Conservation (phyloP, 2,113 vertebrate species). For the Pituophis catenifer region DNA sequence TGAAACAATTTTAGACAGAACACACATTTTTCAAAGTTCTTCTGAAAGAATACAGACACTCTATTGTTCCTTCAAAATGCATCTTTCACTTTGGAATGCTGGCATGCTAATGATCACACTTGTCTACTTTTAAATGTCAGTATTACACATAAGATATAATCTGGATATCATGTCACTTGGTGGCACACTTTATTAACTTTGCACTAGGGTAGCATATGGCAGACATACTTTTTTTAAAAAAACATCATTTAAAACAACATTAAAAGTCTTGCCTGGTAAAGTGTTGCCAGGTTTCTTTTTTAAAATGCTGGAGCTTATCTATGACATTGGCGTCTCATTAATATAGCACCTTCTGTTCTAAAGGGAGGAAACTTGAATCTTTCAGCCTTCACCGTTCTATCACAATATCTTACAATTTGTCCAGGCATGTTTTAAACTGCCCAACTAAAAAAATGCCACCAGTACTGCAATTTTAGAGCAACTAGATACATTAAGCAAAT, state of each 20-base stretch:
- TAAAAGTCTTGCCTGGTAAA: background rate
- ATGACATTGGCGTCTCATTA: slow-evolving; percentile 5
- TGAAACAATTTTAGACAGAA: background rate
- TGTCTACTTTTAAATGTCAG: slow-evolving; percentile 9
- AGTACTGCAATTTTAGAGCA: background rate
- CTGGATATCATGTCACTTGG: background rate
- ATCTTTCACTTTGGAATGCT: background rate
- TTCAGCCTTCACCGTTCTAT: background rate
- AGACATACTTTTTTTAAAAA: background rate
- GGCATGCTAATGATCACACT: slow-evolving; percentile 16
- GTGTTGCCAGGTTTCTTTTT: slow-evolving; percentile 15
- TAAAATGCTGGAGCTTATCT: slow-evolving; percentile 10
- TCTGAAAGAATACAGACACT: background rate
- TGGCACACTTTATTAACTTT: slow-evolving; percentile 1
- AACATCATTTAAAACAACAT: slow-evolving; percentile 1
- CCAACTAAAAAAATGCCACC: background rate
- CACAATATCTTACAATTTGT: background rate
- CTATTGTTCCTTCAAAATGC: background rate
- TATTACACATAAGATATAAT: background rate
- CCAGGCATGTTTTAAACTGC: background rate
- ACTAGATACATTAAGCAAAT: background rate
- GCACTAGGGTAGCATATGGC: slow-evolving; percentile 12
- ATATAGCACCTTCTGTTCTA: slow-evolving; percentile 9
- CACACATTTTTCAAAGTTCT: background rate
- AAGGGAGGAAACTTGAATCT: background rate